Evolutionary conservation across 2,797 vertebrate genomes (phyloP).

Genomic region (Chrysocyon brachyurus): DNA sequence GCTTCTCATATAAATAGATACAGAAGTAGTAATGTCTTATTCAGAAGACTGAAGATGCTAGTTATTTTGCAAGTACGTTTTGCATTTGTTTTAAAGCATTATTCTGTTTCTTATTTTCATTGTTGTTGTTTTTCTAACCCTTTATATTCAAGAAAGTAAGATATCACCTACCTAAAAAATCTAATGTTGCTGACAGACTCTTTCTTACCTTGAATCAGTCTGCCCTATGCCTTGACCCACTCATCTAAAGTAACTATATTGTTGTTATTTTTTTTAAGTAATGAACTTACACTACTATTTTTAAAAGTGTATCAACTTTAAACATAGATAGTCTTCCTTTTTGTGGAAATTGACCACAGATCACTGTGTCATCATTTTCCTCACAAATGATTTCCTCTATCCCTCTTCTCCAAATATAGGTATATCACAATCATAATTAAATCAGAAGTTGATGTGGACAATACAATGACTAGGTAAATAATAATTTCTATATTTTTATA

Average conservation of each 20-base stretch:
- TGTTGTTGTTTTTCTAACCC: not conserved
- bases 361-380: not conserved
- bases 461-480: constrained; percentile 4
- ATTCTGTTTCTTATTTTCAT: not conserved
- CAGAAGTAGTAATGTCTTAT: not conserved
- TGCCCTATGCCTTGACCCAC: not conserved
- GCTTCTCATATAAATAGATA: not conserved
- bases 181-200: not conserved
- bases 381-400: not conserved
- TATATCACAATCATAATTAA: constrained; percentile 26
- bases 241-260: not conserved
- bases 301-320: not conserved
- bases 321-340: constrained; percentile 5
- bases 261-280: too few species aligned
- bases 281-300: not conserved
- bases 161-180: not conserved
- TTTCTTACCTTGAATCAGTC: not conserved
- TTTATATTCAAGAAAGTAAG: constrained; percentile 45
- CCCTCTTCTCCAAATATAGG: not conserved
- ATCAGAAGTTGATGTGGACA: not conserved
- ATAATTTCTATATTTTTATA: not conserved
- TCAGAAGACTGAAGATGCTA: not conserved
- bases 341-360: not conserved
- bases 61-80: not conserved
- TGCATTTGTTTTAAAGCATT: constrained; percentile 20